Evolutionary conservation across 2,797 vertebrate genomes (phyloP), one percentile per base, ranked within the genome.

Genomic region (Pristis pectinata): DNA sequence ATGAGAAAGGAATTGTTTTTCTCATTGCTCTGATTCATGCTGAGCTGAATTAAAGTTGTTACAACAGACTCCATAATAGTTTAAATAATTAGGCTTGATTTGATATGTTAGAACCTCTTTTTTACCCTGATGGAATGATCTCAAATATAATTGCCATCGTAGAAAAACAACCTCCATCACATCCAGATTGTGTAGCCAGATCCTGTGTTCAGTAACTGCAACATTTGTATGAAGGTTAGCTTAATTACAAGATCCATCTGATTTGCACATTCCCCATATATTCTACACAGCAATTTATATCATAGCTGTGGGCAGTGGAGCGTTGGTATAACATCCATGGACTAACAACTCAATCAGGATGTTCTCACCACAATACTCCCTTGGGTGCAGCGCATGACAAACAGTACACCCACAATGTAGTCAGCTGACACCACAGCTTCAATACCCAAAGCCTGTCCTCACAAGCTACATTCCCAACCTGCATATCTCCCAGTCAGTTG

Each of bases 211-310:
- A 94, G 70, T 76, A 74, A 94, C 70, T 72, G 70, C 6, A 74
- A 74, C 70, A 94, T 94, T 94, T 94, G 92, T 70, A 94, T 53
- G 70, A 94, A 49, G 92, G 67, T 94, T 76, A 94, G 44, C 76
- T 94, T 94, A 94, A 94, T 94, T 94, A 94, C 67, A 76, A 76
- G 92, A 67, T 93, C 91, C 64, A 61, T 74, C 91, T 93, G 91
- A 27, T 93, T 72, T 9, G 6, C 92, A 76, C 92, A 94, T 94
- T 70, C 34, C 44, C 92, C 70, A 34, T 94, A 94, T 74, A 74
- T 76, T n/a, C 70, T 56, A 19, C 34, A 44, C 67, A 94, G 70
- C 41, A 76, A 70, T 94, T 94, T 76, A 72, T 74, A 74, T 30
- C 49, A 34, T 24, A 22, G 70, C 24, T 74, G 70, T 74, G 70